A percentile compares a stretch with the other conserved stretches of the same genome.
Conservation (phyloP, 2,113 vertebrate species). For the Coptodon bakossiorum region DNA sequence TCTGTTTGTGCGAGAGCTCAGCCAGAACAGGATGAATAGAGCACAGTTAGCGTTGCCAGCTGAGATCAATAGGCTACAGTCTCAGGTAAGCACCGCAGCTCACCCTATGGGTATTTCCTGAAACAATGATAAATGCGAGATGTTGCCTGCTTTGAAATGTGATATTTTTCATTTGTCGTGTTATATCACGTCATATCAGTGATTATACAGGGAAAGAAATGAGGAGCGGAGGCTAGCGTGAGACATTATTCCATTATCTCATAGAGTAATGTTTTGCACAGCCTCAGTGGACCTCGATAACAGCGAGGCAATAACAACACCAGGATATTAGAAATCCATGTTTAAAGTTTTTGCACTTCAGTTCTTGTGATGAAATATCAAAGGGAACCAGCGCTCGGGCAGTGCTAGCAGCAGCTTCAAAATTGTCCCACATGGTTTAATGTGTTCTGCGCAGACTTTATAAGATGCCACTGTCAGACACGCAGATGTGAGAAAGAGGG, state of each 20-base stretch:
- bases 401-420: background rate
- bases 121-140: conserved; percentile 51
- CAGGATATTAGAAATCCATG: conserved; percentile 57
- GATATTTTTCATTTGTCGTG: conserved; percentile 62
- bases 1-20: conserved; percentile 53
- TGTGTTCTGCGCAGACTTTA: conserved; percentile 15
- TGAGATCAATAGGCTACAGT: conserved; percentile 62
- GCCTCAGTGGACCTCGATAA: conserved; percentile 57
- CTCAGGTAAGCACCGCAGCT: conserved; percentile 50
- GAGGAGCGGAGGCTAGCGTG: conserved; percentile 9
- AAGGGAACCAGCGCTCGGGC: background rate
- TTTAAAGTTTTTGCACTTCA: conserved; percentile 35
- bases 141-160: conserved; percentile 37
- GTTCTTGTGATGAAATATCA: conserved; percentile 25
- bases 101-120: conserved; percentile 47
- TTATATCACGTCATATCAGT: conserved; percentile 58
- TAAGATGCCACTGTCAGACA: conserved; percentile 14
- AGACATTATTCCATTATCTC: conserved; percentile 55
- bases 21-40: conserved; percentile 57
- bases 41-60: conserved; percentile 48
- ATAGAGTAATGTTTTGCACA: conserved; percentile 39
- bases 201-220: conserved; percentile 55
- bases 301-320: conserved; percentile 53
- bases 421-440: conserved; percentile 17
- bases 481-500: background rate